These are phyloP conservation scores for Cephalopachus bancanus DNA, from an alignment of 2,797 vertebrate species.

Conservation along the genomic window DNA sequence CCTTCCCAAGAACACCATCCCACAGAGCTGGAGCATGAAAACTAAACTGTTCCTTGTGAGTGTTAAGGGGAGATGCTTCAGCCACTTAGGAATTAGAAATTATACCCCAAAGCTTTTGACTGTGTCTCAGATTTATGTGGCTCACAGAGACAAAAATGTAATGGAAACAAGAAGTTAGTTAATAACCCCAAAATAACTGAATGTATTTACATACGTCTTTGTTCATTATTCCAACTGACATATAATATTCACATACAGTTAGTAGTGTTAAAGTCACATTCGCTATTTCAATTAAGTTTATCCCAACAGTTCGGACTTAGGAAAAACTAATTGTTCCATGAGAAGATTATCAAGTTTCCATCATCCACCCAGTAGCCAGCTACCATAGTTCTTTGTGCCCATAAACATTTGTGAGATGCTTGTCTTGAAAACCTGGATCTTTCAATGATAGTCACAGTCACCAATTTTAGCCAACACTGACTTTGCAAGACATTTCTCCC, in stretches of 20 bases:
- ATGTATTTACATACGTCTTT: background rate
- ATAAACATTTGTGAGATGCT: background rate
- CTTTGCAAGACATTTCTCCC: background rate
- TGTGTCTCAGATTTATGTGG: background rate
- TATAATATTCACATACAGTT: background rate
- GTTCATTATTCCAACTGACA: background rate
- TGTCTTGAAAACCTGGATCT: background rate
- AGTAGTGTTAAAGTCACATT: background rate
- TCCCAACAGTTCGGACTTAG: background rate
- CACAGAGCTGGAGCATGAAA: background rate
- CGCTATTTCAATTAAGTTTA: constrained; percentile 20
- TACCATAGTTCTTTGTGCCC: background rate
- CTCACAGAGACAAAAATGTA: background rate
- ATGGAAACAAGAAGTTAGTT: constrained; percentile 22
- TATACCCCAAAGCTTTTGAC: background rate
- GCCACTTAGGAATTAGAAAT: background rate
- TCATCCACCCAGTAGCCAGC: background rate
- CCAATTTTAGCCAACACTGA: background rate
- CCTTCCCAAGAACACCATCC: background rate
- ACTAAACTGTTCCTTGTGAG: background rate
- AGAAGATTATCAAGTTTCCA: background rate
- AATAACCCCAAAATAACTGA: background rate
- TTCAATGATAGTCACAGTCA: background rate
- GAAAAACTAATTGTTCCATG: background rate
- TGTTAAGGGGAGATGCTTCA: background rate